Conservation (phyloP, 2,888 invertebrate genomes). For the Catocala fraxini region DNA sequence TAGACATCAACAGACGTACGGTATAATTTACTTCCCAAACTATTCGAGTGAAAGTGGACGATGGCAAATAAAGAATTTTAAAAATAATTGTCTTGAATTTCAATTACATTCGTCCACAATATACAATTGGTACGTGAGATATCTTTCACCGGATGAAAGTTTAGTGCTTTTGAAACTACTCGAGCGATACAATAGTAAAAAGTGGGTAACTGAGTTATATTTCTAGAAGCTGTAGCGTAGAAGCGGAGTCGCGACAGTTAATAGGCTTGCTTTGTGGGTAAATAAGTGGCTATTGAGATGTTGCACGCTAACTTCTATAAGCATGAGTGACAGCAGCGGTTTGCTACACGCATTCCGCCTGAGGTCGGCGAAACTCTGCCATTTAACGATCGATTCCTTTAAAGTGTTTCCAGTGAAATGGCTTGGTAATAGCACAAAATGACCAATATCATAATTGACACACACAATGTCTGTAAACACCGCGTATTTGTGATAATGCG, state of each 20-base stretch:
- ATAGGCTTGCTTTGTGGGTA: slow-evolving; percentile 54
- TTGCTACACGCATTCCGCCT: slow-evolving; percentile 55
- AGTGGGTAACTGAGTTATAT: slow-evolving; percentile 25
- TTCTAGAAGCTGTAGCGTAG: slow-evolving; percentile 39
- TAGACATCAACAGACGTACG: slow-evolving; percentile 37
- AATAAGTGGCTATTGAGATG: slow-evolving; percentile 65
- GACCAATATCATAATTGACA: slow-evolving; percentile 63
- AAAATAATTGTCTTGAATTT: slow-evolving; percentile 47
- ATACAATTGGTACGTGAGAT: slow-evolving; percentile 52
- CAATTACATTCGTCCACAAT: slow-evolving; percentile 42
- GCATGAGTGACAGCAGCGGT: slow-evolving; percentile 68
- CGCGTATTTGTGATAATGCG: slow-evolving; percentile 53
- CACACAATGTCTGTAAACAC: slow-evolving; percentile 55
- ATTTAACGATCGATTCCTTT: slow-evolving; percentile 60
- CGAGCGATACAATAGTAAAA: slow-evolving; percentile 23
- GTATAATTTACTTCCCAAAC: slow-evolving; percentile 33
- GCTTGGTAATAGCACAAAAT: slow-evolving; percentile 63
- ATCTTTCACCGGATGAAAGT: slow-evolving; percentile 49
- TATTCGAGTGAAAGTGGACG: slow-evolving; percentile 46
- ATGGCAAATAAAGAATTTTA: slow-evolving; percentile 38
- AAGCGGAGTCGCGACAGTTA: slow-evolving; percentile 45
- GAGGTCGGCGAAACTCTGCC: slow-evolving; percentile 62
- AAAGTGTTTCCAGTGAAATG: slow-evolving; percentile 68
- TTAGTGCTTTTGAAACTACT: slow-evolving; percentile 29
- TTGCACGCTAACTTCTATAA: slow-evolving; percentile 66